Evolutionary conservation across 2,797 vertebrate species (phyloP).

Genomic region (Glyptemys insculpta): DNA sequence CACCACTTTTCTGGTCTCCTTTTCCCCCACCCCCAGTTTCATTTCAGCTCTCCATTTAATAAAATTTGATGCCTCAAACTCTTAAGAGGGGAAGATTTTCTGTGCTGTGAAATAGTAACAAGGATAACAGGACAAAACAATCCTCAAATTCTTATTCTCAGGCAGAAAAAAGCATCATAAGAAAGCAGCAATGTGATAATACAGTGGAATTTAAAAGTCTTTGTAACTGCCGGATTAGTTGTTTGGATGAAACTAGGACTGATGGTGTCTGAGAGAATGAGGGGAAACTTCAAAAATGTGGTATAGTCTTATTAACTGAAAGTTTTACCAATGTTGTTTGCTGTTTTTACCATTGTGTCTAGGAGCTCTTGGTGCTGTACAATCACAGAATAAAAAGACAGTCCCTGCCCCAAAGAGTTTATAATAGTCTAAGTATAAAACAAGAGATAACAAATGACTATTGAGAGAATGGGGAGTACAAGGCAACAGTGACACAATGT

Average conservation of each 20-base stretch:
- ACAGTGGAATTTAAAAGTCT: accelerated
- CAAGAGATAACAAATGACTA: not conserved
- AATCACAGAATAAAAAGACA: not conserved
- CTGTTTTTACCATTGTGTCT: not conserved
- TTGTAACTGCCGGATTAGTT: not conserved
- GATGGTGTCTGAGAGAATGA: not conserved
- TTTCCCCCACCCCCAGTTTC: not conserved
- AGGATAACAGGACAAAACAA: not conserved
- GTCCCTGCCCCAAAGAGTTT: not conserved
- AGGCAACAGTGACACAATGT: not conserved
- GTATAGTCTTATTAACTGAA: accelerated
- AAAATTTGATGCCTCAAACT: not conserved
- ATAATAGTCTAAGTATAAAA: not conserved
- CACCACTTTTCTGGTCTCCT: not conserved
- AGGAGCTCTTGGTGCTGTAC: not conserved
- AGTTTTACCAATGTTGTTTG: not conserved
- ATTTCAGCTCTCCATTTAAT: not conserved
- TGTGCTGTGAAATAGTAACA: no score
- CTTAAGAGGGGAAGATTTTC: not conserved
- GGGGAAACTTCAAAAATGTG: not conserved
- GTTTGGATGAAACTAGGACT: no score
- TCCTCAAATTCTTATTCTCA: not conserved
- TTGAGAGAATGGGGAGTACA: not conserved
- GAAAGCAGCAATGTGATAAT: not conserved
- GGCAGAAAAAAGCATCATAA: not conserved